Conservation (phyloP, 2,797 vertebrate species). For the Hydrocynus forskahlii region DNA sequence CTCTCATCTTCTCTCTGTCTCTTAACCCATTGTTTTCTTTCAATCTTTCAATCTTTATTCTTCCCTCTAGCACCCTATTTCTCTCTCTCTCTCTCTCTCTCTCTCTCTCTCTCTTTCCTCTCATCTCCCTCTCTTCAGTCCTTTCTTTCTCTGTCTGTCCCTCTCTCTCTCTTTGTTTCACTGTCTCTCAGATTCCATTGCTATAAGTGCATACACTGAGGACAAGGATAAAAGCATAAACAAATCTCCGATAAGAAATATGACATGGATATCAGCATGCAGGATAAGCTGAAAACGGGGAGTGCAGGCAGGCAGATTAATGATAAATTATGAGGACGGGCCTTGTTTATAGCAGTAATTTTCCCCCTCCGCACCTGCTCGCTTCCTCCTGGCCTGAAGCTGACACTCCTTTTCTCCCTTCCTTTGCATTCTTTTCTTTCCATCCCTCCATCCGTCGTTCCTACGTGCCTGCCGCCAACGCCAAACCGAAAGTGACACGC, state of each 20-base stretch:
- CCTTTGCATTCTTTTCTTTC: slow-evolving; percentile 29
- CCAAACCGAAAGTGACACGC: slow-evolving; percentile 56
- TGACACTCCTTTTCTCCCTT: slow-evolving; percentile 49
- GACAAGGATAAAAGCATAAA: slow-evolving; percentile 84
- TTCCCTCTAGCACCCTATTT: neutral
- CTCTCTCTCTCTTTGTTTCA: neutral
- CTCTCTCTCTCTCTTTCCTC: neutral
- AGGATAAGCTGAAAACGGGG: slow-evolving; percentile 77
- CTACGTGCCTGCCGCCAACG: slow-evolving; percentile 57
- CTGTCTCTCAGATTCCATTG: slow-evolving; percentile 65
- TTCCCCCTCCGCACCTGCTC: slow-evolving; percentile 81
- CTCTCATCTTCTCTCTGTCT: neutral
- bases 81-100: neutral
- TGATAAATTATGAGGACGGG: slow-evolving; percentile 84
- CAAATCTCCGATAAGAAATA: slow-evolving; percentile 84
- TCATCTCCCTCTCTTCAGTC: neutral
- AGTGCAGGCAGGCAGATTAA: slow-evolving; percentile 80
- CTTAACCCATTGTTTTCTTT: no score
- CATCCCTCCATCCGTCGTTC: slow-evolving; percentile 22
- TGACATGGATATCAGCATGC: slow-evolving; percentile 84
- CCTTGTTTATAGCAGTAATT: slow-evolving; percentile 82
- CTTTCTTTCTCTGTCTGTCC: neutral
- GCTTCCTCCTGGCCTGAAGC: slow-evolving; percentile 81
- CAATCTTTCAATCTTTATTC: neutral
- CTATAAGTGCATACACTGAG: slow-evolving; percentile 73